These are phyloP conservation scores for Heterotilapia buettikoferi DNA, from an alignment of 2,113 vertebrate species.

Conservation along the genomic window DNA sequence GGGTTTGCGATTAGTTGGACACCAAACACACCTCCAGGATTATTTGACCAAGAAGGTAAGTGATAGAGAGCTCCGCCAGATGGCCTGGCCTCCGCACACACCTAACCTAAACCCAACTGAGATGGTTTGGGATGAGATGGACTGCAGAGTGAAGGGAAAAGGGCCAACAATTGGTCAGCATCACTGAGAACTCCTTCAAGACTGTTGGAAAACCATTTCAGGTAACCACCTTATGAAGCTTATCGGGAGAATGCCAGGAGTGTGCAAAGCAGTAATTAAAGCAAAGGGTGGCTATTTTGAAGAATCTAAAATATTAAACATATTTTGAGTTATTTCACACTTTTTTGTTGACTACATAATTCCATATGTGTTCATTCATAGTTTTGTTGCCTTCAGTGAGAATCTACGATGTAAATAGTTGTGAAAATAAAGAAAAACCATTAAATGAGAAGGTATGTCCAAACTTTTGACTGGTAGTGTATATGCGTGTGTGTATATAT, in stretches of 20 bases:
- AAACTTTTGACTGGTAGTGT: neutral
- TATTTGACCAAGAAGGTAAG: neutral
- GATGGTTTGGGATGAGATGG: neutral
- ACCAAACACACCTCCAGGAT: neutral
- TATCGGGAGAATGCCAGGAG: neutral
- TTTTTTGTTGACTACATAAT: neutral
- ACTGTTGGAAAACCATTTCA: neutral
- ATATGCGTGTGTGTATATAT: fast-evolving
- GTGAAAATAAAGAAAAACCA: neutral
- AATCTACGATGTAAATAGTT: neutral
- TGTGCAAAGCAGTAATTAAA: neutral
- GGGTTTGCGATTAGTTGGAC: neutral
- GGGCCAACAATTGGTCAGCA: neutral
- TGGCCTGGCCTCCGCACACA: neutral
- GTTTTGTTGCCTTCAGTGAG: neutral
- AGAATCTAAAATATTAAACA: neutral
- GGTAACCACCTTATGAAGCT: neutral
- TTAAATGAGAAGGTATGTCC: neutral
- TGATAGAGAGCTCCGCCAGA: neutral
- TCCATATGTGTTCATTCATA: neutral
- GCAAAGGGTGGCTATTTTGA: neutral
- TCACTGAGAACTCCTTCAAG: neutral
- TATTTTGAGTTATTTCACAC: neutral
- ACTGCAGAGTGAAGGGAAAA: neutral
- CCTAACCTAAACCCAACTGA: fast-evolving